Base-by-base conservation (phyloP, 2,113 vertebrate genomes). In the Rhinopomastus cyanomelas region DNA sequence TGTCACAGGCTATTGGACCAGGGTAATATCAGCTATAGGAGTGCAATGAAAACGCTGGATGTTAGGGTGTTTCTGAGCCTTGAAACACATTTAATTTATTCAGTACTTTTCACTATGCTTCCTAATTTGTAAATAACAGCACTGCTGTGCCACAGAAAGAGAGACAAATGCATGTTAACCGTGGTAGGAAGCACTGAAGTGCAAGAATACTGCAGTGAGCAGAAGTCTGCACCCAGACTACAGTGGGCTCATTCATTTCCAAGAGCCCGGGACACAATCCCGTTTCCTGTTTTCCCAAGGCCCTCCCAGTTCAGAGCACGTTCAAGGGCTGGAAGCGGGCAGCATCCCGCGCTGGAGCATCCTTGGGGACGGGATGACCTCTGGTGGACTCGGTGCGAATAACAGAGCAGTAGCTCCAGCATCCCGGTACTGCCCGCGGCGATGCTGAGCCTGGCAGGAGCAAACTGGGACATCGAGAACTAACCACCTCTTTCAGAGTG, bases 11-110 rank as follows among this genome's bases (percentile, higher is more conserved):
- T 4, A 42, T 52, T 19, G 57, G 19, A 65, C n/a, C 42, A 92
- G 69, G 92, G 72, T 15, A 52, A 51, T 2, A 5, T 36, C 73
- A 68, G 64, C 73, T 60, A 27, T 3, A 57, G 80, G 34, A 92
- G 49, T 13, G 16, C 68, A 86, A 74, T 34, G 39, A 42, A 75
- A 93, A 86, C 81, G 77, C 92, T 83, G 94, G 88, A 76, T 66
- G 71, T 89, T 53, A 59, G 88, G 94, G 89, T 73, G 90, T 44
- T 95, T 95, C 94, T 87, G 85, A 94, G 92, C 85, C 90, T 80
- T 93, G 88, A 21, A 48, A 48, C 46, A 69, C 25, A 15, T 3
- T 10, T 17, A 94, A 90, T 73, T 95, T 89, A 88, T 49, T 93
- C 62, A 64, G 77, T 26, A 79, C 92, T 91, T 84, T 92, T 84